Evolutionary conservation across 2,888 invertebrate genomes (phyloP).

Genomic region (Dione juno): DNA sequence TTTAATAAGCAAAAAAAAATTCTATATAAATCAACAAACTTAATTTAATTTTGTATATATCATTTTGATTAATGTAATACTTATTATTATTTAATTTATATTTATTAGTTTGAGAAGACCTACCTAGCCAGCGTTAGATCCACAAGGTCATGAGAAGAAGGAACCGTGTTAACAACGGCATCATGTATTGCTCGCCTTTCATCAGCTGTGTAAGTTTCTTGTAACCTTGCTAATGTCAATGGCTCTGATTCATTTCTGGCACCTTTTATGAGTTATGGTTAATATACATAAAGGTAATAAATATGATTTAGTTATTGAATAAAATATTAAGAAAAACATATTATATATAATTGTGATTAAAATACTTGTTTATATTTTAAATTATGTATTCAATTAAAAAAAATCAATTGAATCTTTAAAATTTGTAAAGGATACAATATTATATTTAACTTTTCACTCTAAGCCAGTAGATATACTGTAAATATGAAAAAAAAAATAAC

Average conservation of each 20-base stretch:
- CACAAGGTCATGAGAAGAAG: conserved; percentile 60
- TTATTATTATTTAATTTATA: background rate
- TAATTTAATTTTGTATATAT: too few relatives aligned
- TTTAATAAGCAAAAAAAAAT: too few relatives aligned
- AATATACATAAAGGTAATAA: background rate
- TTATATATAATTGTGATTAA: too few relatives aligned
- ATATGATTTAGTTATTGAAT: background rate
- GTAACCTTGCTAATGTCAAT: conserved; percentile 63
- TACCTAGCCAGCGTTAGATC: conserved; percentile 67
- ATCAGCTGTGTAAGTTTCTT: conserved; percentile 75
- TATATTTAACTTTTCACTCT: conserved; percentile 22
- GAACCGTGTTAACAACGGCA: conserved; percentile 72
- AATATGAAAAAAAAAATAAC: conserved; percentile 24
- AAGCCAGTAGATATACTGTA: conserved; percentile 44
- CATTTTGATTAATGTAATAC: too few relatives aligned
- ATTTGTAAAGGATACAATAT: conserved; percentile 52
- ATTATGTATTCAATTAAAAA: background rate
- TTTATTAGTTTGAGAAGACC: conserved; percentile 26
- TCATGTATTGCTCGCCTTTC: conserved; percentile 83
- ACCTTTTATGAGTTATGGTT: conserved; percentile 54
- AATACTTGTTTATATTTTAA: too few relatives aligned
- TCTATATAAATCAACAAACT: too few relatives aligned
- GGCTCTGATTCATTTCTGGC: conserved; percentile 58
- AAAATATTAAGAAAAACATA: background rate
- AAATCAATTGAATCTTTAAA: background rate